Conservation (phyloP, 2,113 vertebrate genomes). For the Passer domesticus region DNA sequence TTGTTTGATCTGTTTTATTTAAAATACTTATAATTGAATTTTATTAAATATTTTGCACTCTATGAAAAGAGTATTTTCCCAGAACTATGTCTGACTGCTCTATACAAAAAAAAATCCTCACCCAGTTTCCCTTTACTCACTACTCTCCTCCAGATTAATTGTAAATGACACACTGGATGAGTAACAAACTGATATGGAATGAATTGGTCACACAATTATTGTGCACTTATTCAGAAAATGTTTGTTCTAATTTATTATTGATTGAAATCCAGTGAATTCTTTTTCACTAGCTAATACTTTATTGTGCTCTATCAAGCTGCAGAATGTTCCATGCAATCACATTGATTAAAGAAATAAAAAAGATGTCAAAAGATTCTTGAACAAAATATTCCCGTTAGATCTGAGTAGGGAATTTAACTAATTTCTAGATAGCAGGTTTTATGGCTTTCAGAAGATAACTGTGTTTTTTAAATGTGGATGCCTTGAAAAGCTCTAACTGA, state of each 20-base stretch:
- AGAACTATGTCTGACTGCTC: background rate
- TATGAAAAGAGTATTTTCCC: background rate
- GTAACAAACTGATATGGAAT: background rate
- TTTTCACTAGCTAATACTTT: background rate
- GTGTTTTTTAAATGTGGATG: background rate
- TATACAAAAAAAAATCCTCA: background rate
- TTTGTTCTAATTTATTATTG: constrained; percentile 46
- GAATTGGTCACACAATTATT: background rate
- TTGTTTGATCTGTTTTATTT: background rate
- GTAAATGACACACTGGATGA: background rate
- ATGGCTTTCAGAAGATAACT: background rate
- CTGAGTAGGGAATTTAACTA: background rate
- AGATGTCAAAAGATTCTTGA: constrained; percentile 2
- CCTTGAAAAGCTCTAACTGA: background rate
- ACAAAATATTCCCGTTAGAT: background rate
- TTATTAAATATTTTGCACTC: background rate
- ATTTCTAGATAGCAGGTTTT: background rate
- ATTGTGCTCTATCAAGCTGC: background rate
- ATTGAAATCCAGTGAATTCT: constrained; percentile 13
- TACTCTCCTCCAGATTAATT: background rate
- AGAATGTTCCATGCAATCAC: background rate
- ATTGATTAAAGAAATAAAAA: constrained; percentile 18
- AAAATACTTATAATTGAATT: background rate
- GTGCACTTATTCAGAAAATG: constrained; percentile 5
- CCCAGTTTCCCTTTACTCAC: background rate